These are phyloP conservation scores for Ochropacha duplaris DNA, from an alignment of 2,888 invertebrate species.

Conservation along the genomic window DNA sequence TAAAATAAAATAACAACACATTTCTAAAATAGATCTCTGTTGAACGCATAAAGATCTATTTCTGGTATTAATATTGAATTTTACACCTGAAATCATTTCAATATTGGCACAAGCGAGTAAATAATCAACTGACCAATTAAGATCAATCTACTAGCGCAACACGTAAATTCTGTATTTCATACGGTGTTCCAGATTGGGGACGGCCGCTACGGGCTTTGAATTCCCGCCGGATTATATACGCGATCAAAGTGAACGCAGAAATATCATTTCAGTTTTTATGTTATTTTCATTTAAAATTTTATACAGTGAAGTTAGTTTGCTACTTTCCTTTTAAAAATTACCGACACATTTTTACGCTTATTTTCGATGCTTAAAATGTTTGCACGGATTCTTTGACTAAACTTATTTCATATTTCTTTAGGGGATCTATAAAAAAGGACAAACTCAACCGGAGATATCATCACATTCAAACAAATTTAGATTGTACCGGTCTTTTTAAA, in stretches of 20 bases:
- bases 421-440: no score
- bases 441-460: no score
- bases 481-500: no score
- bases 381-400: not conserved
- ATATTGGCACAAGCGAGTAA: not conserved
- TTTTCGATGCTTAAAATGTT: not conserved
- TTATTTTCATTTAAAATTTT: conserved; percentile 21
- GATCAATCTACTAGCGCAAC: conserved; percentile 25
- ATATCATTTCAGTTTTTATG: conserved; percentile 17
- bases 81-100: not conserved
- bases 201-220: conserved; percentile 22
- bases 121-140: conserved; percentile 20
- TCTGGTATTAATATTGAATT: no score
- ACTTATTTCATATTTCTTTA: no score
- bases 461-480: no score
- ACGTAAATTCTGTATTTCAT: conserved; percentile 19
- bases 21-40: no score
- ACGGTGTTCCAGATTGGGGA: conserved; percentile 17
- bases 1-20: no score
- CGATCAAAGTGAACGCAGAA: conserved; percentile 18
- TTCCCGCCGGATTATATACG: conserved; percentile 24
- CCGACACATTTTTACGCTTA: not conserved
- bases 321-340: not conserved
- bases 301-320: conserved; percentile 9
- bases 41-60: no score